Evolutionary conservation across 2,797 vertebrate genomes (phyloP).

Genomic region (Etheostoma perlongum): DNA sequence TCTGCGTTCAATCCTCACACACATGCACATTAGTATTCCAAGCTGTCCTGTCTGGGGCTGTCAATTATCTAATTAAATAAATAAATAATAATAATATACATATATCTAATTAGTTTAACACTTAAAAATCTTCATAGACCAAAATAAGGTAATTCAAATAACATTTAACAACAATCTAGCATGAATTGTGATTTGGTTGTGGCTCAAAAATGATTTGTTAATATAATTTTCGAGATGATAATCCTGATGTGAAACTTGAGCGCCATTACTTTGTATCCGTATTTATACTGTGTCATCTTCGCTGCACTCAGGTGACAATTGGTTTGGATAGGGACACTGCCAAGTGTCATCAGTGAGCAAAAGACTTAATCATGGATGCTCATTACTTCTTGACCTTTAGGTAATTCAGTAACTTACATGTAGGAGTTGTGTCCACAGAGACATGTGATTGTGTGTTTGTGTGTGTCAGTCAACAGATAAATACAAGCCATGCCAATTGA

Average conservation of each 20-base stretch:
- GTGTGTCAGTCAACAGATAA: constrained; percentile 5
- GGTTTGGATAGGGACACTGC: constrained; percentile 29
- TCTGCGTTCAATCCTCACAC: too few relatives aligned
- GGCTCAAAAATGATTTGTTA: constrained; percentile 14
- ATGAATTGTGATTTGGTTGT: too few relatives aligned
- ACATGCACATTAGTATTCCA: too few relatives aligned
- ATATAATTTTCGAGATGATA: constrained; percentile 38
- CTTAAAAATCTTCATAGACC: too few relatives aligned
- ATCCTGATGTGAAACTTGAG: constrained; percentile 39
- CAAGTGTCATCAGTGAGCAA: constrained; percentile 16
- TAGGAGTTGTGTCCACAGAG: constrained; percentile 34
- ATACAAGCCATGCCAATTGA: constrained; percentile 13
- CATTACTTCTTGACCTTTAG: constrained; percentile 65
- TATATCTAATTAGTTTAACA: too few relatives aligned
- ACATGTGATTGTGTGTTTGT: constrained; percentile 17
- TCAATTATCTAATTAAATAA: too few relatives aligned
- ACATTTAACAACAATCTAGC: too few relatives aligned
- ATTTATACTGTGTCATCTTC: constrained; percentile 42
- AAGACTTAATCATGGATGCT: constrained; percentile 28
- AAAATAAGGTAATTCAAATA: too few relatives aligned
- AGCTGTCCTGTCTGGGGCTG: too few relatives aligned
- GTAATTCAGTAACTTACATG: constrained; percentile 47
- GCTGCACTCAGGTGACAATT: constrained; percentile 49
- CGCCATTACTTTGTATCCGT: constrained; percentile 47
- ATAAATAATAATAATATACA: too few relatives aligned